A percentile compares a stretch with the other conserved stretches of the same genome.
phyloP scores from a whole-genome alignment of 2,888 invertebrate genomes.

The Bugulina stolonifera region DNA sequence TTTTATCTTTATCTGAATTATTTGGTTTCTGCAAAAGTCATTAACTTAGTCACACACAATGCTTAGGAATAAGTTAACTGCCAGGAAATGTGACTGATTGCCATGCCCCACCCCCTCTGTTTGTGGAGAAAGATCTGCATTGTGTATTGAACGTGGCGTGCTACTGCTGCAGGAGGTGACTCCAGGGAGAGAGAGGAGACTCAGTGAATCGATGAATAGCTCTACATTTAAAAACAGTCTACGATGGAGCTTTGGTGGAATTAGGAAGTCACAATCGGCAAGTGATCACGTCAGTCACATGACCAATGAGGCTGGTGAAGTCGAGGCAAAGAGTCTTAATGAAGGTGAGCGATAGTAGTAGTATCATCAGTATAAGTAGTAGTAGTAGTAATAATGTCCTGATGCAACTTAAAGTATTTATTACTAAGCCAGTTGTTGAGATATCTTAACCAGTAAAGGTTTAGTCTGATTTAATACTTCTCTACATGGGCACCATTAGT shows the following conservation, averaged over 20 bases:
- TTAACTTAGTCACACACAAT: too few species aligned
- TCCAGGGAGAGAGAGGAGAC: neutral
- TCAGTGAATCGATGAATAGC: neutral
- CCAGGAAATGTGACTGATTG: too few species aligned
- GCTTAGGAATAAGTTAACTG: too few species aligned
- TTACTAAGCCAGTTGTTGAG: neutral
- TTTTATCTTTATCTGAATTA: too few species aligned
- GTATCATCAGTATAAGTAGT: too few species aligned
- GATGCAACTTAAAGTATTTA: neutral
- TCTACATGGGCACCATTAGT: too few species aligned
- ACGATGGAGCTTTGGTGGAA: neutral
- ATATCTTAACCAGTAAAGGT: neutral
- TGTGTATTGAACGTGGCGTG: too few species aligned
- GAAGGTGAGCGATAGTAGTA: neutral
- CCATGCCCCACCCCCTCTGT: too few species aligned
- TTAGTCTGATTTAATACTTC: too few species aligned
- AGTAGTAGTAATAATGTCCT: neutral
- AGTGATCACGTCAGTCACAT: slow-evolving; percentile 1
- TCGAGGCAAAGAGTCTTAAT: slow-evolving; percentile 27
- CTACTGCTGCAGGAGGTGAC: neutral
- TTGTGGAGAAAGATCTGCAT: too few species aligned
- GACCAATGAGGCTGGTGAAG: slow-evolving; percentile 6
- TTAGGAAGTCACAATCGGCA: slow-evolving; percentile 16
- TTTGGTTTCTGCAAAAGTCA: too few species aligned
- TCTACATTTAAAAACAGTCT: neutral